Evolutionary conservation across 2,797 vertebrate species (phyloP).

Genomic region (Urophycis tenuis): DNA sequence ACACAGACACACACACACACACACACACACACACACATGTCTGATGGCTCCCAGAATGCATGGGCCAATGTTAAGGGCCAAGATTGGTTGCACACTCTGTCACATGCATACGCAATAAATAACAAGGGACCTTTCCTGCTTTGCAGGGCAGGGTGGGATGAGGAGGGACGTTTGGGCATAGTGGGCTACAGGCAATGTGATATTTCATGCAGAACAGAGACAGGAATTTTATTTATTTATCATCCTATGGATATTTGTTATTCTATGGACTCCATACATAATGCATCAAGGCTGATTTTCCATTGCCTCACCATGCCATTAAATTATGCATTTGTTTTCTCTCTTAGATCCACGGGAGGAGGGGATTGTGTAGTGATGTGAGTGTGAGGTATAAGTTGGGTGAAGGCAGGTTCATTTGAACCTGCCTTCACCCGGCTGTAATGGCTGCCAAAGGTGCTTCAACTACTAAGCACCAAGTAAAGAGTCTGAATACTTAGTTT

Average conservation of each 20-base stretch:
- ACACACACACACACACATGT: neutral
- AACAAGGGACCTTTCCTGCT: neutral
- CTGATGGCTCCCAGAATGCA: conserved; percentile 38
- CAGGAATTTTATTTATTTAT: neutral
- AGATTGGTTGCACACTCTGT: conserved; percentile 8
- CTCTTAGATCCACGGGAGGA: conserved; percentile 32
- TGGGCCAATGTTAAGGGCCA: conserved; percentile 16
- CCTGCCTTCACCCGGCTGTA: no score
- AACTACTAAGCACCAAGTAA: no score
- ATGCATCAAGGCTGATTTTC: conserved; percentile 23
- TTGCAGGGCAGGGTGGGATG: neutral
- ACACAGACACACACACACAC: no score
- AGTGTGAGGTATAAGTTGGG: neutral
- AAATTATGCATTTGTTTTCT: conserved; percentile 56
- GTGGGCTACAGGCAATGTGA: no score
- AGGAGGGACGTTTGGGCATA: neutral
- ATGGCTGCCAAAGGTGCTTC: no score
- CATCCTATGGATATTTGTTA: neutral
- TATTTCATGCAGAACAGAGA: neutral
- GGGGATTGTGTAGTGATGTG: neutral
- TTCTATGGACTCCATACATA: conserved; percentile 37
- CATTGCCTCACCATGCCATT: conserved; percentile 38
- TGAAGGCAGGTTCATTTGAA: neutral
- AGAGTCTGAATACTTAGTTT: no score
- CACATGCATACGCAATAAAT: neutral